These are phyloP conservation scores for Dryadula phaetusa DNA, from an alignment of 2,888 invertebrate genomes.

Conservation along the genomic window DNA sequence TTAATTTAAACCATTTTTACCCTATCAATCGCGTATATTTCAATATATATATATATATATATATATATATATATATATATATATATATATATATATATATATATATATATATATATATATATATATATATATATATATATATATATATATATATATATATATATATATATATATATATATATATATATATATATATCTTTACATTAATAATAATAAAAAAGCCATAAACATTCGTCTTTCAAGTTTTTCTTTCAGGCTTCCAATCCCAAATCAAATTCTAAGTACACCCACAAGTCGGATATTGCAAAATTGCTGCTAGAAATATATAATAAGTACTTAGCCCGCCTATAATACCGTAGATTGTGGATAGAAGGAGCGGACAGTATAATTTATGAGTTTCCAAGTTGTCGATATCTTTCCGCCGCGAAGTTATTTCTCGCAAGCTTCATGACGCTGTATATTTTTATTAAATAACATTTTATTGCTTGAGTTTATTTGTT, in stretches of 20 bases:
- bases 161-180: too few relatives aligned
- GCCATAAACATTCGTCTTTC: too few relatives aligned
- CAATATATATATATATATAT: too few relatives aligned
- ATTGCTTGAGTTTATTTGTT: constrained; percentile 12
- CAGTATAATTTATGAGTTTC: constrained; percentile 31
- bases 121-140: too few relatives aligned
- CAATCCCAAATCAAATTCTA: background rate
- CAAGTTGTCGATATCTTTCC: constrained; percentile 29
- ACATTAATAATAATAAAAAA: too few relatives aligned
- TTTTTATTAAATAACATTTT: constrained; percentile 29
- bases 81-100: too few relatives aligned
- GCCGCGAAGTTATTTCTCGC: constrained; percentile 22
- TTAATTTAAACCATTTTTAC: too few relatives aligned
- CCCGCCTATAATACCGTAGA: background rate
- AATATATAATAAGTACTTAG: constrained; percentile 4
- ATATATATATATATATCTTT: too few relatives aligned
- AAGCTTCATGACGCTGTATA: constrained; percentile 17
- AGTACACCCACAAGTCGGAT: background rate
- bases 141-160: too few relatives aligned
- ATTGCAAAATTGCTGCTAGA: constrained; percentile 1
- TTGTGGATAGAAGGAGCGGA: constrained; percentile 24
- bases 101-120: too few relatives aligned
- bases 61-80: too few relatives aligned
- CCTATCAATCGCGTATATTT: too few relatives aligned
- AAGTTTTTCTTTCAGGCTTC: background rate